Evolutionary conservation across 2,797 vertebrate genomes (phyloP).

Genomic region (Alcedo quadribrachys): DNA sequence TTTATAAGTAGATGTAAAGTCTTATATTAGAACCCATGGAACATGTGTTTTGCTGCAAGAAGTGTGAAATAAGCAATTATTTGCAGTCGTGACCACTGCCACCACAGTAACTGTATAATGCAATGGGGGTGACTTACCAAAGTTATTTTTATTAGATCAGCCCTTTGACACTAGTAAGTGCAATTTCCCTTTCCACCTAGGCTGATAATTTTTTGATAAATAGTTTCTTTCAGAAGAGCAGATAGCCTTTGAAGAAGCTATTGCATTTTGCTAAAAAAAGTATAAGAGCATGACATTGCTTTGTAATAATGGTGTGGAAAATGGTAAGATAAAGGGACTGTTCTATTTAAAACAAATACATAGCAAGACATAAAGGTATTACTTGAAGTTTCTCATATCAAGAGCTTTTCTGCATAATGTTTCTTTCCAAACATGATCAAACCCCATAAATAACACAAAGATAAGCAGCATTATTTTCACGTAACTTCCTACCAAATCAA

Average conservation of each 20-base stretch:
- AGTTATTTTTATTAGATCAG: constrained; percentile 21
- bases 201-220: constrained; percentile 38
- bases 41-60: neutral
- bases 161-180: neutral
- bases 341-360: neutral
- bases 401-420: neutral
- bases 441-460: neutral
- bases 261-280: neutral
- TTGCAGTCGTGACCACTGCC: neutral
- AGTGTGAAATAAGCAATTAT: neutral
- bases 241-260: constrained; percentile 12
- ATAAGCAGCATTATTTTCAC: neutral
- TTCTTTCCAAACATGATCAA: neutral
- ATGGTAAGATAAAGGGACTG: neutral
- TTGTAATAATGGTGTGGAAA: neutral
- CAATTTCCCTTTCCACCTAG: neutral
- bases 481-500: neutral
- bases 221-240: neutral
- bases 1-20: neutral
- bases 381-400: neutral
- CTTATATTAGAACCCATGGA: neutral
- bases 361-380: neutral
- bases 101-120: neutral
- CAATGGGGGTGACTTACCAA: neutral
- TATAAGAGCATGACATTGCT: neutral